phyloP scores from a whole-genome alignment of 2,113 vertebrate genomes.

The Plecturocebus donacophilus region DNA sequence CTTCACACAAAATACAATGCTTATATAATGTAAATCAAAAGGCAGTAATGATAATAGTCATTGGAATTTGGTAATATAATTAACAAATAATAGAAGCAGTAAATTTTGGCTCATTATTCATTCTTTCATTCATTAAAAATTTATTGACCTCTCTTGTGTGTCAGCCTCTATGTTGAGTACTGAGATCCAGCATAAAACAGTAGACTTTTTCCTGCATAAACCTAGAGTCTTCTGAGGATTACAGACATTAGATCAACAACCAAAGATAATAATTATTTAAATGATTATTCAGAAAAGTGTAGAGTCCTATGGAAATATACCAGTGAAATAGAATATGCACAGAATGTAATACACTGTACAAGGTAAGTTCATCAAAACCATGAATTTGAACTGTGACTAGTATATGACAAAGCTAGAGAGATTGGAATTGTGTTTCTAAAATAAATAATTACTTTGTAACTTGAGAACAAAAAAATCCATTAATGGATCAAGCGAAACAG shows the following conservation, averaged over 20 bases:
- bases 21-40: not conserved
- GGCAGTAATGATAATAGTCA: not conserved
- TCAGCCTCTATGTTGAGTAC: not conserved
- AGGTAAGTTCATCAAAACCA: not conserved
- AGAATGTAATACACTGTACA: not conserved
- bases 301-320: not conserved
- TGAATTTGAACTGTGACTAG: not conserved
- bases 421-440: constrained; percentile 4
- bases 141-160: not conserved
- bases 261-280: not conserved
- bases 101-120: not conserved
- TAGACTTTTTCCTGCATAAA: not conserved
- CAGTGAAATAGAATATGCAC: not conserved
- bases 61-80: not conserved
- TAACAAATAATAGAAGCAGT: not conserved
- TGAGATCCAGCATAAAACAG: not conserved
- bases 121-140: not conserved
- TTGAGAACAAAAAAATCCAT: not conserved
- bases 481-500: not conserved
- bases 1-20: not conserved
- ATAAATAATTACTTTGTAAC: not conserved
- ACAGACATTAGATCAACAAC: not conserved
- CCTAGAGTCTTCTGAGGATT: not conserved
- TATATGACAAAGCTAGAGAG: not conserved
- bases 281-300: not conserved